Percentiles rank a stretch among this genome's conserved stretches.
These are phyloP conservation scores for Siderastrea siderea DNA, from an alignment of 92 coral and sea anemone genomes.

Conservation along the genomic window DNA sequence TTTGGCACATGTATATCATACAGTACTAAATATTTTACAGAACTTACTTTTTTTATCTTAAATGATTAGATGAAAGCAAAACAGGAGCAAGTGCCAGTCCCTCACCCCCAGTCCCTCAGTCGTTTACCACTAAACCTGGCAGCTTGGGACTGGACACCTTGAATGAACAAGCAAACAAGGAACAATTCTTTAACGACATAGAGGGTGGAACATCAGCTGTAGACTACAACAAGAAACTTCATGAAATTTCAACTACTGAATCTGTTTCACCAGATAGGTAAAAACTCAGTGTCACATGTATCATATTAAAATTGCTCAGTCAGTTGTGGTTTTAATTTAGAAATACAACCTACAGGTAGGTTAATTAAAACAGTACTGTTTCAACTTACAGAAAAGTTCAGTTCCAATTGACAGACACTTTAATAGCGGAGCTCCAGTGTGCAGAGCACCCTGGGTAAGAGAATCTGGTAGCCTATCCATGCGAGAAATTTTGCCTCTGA, in stretches of 20 bases:
- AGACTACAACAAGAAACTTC: conserved; percentile 82
- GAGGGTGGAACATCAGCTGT: conserved; percentile 68
- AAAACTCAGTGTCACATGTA: neutral
- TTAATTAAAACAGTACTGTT: too few relatives aligned
- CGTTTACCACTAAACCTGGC: conserved; percentile 40
- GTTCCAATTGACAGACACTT: too few relatives aligned
- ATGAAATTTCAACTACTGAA: conserved; percentile 76
- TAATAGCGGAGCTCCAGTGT: too few relatives aligned
- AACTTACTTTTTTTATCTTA: neutral
- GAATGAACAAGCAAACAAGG: conserved; percentile 85
- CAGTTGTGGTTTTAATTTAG: too few relatives aligned
- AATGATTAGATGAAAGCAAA: conserved; percentile 38
- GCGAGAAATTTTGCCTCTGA: too few relatives aligned
- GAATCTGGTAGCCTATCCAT: too few relatives aligned
- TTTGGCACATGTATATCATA: too few relatives aligned
- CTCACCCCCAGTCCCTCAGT: conserved; percentile 53
- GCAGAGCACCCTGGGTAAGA: too few relatives aligned
- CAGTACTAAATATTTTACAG: too few relatives aligned
- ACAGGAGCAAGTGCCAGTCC: conserved; percentile 64
- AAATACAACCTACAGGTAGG: too few relatives aligned
- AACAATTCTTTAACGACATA: conserved; percentile 76
- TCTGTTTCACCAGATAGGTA: conserved; percentile 43
- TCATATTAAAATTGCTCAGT: too few relatives aligned
- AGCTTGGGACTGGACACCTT: conserved; percentile 86
- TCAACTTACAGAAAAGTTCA: too few relatives aligned